Conservation (phyloP, 1,140 invertebrate genomes). For the Amphibalanus amphitrite region DNA sequence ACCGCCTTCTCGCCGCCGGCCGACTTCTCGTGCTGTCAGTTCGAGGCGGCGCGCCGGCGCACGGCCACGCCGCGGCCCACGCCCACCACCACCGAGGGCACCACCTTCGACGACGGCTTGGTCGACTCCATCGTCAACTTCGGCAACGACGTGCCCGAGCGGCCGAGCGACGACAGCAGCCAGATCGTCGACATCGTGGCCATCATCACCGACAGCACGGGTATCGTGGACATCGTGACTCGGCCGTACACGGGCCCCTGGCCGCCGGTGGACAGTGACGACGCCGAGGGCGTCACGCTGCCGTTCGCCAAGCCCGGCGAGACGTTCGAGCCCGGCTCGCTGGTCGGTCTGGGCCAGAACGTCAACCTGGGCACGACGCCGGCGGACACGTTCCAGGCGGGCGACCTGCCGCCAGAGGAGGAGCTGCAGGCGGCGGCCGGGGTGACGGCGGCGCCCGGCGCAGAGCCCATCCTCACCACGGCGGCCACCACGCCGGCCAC, state of each 20-base stretch:
- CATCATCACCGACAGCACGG: conserved; percentile 16
- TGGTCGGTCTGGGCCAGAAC: background rate
- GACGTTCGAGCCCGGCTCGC: background rate
- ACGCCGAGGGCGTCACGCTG: background rate
- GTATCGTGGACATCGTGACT: conserved; percentile 15
- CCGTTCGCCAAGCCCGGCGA: conserved; percentile 2
- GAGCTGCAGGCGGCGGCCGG: background rate
- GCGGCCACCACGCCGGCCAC: background rate
- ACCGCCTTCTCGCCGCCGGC: conserved; percentile 29
- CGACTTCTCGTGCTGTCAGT: conserved; percentile 27
- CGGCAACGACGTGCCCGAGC: background rate
- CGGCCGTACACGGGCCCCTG: conserved; percentile 10
- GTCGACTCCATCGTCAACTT: background rate
- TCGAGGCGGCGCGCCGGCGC: background rate
- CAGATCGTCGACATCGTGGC: conserved; percentile 16
- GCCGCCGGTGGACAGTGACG: background rate
- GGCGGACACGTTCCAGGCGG: background rate
- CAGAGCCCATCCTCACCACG: background rate
- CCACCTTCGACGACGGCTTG: background rate
- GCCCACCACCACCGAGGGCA: conserved; percentile 3
- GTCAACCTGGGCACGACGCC: background rate
- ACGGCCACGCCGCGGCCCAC: conserved; percentile 11
- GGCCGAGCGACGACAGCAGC: background rate
- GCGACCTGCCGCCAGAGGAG: background rate
- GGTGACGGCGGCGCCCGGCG: background rate